These are phyloP conservation scores for Pegoplata infirma DNA, from an alignment of 2,888 invertebrate species.

Conservation along the genomic window DNA sequence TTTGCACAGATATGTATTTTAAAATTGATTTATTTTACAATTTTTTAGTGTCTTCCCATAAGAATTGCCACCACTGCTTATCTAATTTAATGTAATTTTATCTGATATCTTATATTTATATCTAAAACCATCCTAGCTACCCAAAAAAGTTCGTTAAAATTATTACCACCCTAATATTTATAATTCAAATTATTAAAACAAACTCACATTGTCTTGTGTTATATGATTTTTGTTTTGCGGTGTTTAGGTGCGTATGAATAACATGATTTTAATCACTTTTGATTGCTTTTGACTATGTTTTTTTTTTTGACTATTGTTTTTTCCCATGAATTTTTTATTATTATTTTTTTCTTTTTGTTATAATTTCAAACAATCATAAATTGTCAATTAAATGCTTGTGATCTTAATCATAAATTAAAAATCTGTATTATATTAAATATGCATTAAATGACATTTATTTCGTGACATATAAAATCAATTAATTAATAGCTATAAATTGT, in stretches of 20 bases:
- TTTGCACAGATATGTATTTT: no score
- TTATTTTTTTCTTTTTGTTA: no score
- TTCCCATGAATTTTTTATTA: no score
- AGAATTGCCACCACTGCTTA: no score
- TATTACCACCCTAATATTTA: no score
- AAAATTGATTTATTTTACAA: no score
- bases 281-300: background rate
- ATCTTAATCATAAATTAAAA: constrained; percentile 14
- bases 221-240: constrained; percentile 1
- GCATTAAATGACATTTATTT: background rate
- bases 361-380: constrained; percentile 5
- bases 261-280: constrained; percentile 5
- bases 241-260: constrained; percentile 4
- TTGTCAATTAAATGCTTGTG: constrained; percentile 22
- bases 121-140: no score
- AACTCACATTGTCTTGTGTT: background rate
- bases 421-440: constrained; percentile 1
- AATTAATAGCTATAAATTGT: background rate
- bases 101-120: no score
- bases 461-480: background rate
- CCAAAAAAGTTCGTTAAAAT: no score
- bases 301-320: background rate
- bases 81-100: no score
- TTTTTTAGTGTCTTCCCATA: no score
- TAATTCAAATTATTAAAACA: background rate